Conservation (phyloP, 2,888 invertebrate species). For the Stenodera caucasica region DNA sequence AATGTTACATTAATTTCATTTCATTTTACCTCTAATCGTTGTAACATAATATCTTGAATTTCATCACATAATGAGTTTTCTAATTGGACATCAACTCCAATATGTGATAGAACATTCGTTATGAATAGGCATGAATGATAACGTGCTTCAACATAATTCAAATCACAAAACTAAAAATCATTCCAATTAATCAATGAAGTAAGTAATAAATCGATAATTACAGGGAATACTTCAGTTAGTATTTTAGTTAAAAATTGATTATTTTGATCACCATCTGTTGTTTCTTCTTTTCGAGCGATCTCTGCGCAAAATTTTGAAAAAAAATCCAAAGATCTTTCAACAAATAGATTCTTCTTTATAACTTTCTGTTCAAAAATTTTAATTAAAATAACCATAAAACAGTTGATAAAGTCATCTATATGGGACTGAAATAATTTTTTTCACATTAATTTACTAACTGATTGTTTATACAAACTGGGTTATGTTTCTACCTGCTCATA, state of each 20-base stretch:
- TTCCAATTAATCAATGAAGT: not conserved
- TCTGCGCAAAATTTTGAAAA: not conserved
- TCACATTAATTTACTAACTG: no score
- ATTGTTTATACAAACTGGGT: no score
- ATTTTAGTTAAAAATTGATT: not conserved
- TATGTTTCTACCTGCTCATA: no score
- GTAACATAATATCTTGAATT: conserved; percentile 41
- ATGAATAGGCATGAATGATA: not conserved
- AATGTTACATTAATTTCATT: conserved; percentile 34
- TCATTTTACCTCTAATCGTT: conserved; percentile 36
- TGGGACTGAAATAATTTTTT: not conserved
- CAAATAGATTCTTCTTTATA: not conserved
- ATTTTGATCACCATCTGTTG: not conserved
- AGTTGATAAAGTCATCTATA: not conserved
- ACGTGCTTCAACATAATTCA: not conserved
- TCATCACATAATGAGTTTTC: conserved; percentile 39
- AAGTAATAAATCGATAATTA: no score
- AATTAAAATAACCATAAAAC: not conserved
- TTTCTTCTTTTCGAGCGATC: not conserved
- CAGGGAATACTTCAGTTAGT: not conserved
- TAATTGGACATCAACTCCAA: conserved; percentile 34
- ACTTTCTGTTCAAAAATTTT: not conserved
- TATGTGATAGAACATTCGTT: conserved; percentile 22
- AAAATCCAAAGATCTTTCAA: not conserved
- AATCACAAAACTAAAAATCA: not conserved